Evolutionary conservation across 2,888 invertebrate genomes (phyloP), one percentile per base, ranked within the genome.

Genomic region (Dioctria linearis): DNA sequence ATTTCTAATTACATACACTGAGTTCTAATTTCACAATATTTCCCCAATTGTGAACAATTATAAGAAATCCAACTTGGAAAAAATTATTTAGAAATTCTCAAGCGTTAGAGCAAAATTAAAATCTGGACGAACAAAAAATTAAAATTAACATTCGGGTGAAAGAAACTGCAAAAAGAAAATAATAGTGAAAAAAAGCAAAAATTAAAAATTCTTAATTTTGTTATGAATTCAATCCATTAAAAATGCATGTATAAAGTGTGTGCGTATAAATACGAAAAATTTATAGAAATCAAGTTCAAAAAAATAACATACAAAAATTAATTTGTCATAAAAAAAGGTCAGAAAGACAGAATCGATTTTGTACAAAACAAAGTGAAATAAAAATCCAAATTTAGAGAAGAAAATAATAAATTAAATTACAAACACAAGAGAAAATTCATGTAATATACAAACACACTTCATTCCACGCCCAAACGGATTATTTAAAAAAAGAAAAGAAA

Each of bases 61-160:
- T 2, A 25, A 25, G 25, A 25, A 25, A 25, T 25, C 2, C 25
- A 25, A 25, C 25, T 25, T 11, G 57, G 57, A 57, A 57, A 57
- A 8, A 61, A 61, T 37, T 61, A 37, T 61, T 39, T 61, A 61
- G 39, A 61, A 39, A 61, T 61, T 39, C 42, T 57, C 57, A 51
- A 69, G 57, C 59, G 57, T 73, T 51, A 9, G 57, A 73, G n/a
- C 57, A 59, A 73, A 73, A 73, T 73, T 73, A 40, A 40, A 42
- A 40, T 73, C 73, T 73, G 57, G 73, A 73, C 73, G 54, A 71
- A 42, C 25, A 69, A 37, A 69, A 51, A 54, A 37, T 25, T 40
- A 73, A 73, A 73, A 73, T 59, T 73, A 57, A 54, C 73, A 57
- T 73, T 73, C 73, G 73, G 73, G 59, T 57, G 13, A 73, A 69